Base-by-base conservation (phyloP, 2,888 invertebrate species). In the Hydriomena furcata region DNA sequence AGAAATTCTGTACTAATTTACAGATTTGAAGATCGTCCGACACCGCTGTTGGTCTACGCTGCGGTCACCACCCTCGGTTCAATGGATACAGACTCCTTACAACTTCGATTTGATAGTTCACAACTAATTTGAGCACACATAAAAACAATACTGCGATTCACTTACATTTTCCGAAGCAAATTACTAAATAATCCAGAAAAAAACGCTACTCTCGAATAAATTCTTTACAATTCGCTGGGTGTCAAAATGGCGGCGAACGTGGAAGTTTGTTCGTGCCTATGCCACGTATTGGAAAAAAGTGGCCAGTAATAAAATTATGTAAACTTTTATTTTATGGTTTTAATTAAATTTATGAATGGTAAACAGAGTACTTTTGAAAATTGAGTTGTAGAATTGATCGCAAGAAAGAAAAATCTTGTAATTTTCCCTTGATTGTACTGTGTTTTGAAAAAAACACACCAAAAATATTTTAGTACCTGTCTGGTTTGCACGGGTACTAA, bases 211-310 rank as follows among this genome's bases (percentile, higher is more conserved):
- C 92, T 93, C 92, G 92, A 93, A 92, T 89, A 91, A 91, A 92
- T 91, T 92, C 93, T 92, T 91, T 91, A 82, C 83, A 93, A 92
- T 92, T 93, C 92, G 91, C 93, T 93, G 93, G 92, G 93, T 94
- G 94, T 94, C 94, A 95, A 95, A 94, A 95, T 95, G 95, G 90
- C 90, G 90, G 94, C 94, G 94, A 94, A 94, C 93, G 93, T 93
- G 93, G 93, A 94, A 93, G 92, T 93, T 31, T 92, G 88, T 92
- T 93, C 92, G 92, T 92, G 92, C 93, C 92, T 92, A 91, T 94
- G 95, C 95, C 95, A 95, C 95, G 94, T 95, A 94, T 93, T 91
- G 94, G 74, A 61, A 76, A 72, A 87, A 88, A 88, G 85, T 90
- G 88, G 87, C 90, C 90, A 90, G 89, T 74, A 42, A 48, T 45